A percentile compares a stretch with the other conserved stretches of the same genome.
phyloP scores from a whole-genome alignment of 2,888 invertebrate genomes.

The Cloeon dipterum region DNA sequence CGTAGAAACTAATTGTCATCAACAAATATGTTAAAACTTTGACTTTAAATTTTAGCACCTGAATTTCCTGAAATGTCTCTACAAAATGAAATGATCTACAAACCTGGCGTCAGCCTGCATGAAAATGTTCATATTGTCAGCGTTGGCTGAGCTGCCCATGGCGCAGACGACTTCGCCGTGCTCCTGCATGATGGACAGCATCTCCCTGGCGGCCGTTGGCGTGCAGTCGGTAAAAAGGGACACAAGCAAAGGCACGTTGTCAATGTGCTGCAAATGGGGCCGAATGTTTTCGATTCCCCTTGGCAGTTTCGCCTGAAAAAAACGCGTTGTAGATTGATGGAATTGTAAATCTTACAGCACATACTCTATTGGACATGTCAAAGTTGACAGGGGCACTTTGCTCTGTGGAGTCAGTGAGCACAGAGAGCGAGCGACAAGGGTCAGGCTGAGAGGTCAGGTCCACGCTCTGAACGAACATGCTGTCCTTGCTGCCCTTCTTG shows the following conservation, averaged over 20 bases:
- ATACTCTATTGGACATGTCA: slow-evolving; percentile 75
- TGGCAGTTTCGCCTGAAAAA: slow-evolving; percentile 65
- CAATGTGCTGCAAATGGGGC: slow-evolving; percentile 83
- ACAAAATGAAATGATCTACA: too few relatives aligned
- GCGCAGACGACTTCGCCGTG: slow-evolving; percentile 91
- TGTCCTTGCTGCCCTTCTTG: slow-evolving; percentile 20
- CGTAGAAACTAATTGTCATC: too few relatives aligned
- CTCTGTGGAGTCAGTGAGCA: slow-evolving; percentile 72
- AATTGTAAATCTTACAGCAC: slow-evolving; percentile 10
- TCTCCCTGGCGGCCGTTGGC: slow-evolving; percentile 69
- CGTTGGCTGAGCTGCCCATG: slow-evolving; percentile 75
- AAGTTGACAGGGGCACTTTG: slow-evolving; percentile 80
- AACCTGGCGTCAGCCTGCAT: slow-evolving; percentile 82
- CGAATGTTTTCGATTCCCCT: slow-evolving; percentile 91
- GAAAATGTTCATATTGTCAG: slow-evolving; percentile 76
- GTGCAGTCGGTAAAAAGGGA: slow-evolving; percentile 96
- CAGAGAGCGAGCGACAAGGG: slow-evolving; percentile 62
- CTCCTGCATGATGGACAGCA: slow-evolving; percentile 90
- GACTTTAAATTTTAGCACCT: not conserved
- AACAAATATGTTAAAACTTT: not conserved
- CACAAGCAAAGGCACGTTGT: slow-evolving; percentile 92
- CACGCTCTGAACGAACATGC: slow-evolving; percentile 19
- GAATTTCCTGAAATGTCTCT: too few relatives aligned
- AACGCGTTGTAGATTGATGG: slow-evolving; percentile 1
- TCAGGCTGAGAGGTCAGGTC: slow-evolving; percentile 29